A percentile compares a stretch with the other conserved stretches of the same genome.
These are phyloP conservation scores for Cybosia mesomella DNA, from an alignment of 2,888 invertebrate genomes.

Conservation along the genomic window DNA sequence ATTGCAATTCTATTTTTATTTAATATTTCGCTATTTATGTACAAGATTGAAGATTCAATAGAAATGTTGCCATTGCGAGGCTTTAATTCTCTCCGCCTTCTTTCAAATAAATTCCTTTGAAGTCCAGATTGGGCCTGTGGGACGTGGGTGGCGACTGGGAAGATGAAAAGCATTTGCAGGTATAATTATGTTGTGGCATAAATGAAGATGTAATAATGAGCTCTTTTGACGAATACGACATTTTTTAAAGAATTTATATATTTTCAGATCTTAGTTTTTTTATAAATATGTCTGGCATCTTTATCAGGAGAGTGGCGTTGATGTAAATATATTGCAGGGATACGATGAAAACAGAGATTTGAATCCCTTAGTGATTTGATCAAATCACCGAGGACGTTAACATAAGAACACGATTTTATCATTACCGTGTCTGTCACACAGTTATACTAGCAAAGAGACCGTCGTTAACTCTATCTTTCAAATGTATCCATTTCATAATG, in stretches of 20 bases:
- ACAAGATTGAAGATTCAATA: background rate
- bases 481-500: no score
- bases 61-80: background rate
- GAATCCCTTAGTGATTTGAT: no score
- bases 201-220: background rate
- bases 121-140: background rate
- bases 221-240: background rate
- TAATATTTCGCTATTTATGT: background rate
- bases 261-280: no score
- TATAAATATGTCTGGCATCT: no score
- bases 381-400: no score
- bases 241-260: background rate
- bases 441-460: no score
- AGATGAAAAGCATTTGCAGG: constrained; percentile 4
- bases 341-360: no score
- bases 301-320: no score
- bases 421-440: no score
- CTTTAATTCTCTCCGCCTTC: background rate
- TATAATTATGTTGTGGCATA: constrained; percentile 1
- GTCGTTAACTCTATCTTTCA: no score
- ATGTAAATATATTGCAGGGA: no score
- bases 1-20: background rate
- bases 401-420: no score
- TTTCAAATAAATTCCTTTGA: constrained; percentile 14
- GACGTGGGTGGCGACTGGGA: background rate